These are phyloP conservation scores for Hemicrepidius hirtus DNA, from an alignment of 2,888 invertebrate genomes.

Conservation along the genomic window DNA sequence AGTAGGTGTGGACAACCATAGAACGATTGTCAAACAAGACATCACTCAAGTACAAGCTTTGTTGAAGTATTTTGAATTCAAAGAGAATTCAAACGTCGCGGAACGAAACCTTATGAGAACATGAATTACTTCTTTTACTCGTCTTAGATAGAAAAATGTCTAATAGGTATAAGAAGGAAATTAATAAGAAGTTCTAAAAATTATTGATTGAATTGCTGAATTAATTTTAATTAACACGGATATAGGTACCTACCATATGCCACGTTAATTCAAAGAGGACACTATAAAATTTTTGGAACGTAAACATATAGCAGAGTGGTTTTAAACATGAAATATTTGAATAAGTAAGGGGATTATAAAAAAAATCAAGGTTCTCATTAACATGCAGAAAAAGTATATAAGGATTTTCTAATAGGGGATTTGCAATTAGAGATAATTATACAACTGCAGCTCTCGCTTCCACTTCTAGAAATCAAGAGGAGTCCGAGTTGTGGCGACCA, in stretches of 20 bases:
- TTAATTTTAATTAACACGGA: no score
- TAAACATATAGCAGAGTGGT: no score
- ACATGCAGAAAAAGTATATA: constrained; percentile 32
- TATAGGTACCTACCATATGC: no score
- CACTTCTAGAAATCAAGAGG: constrained; percentile 55
- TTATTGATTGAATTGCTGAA: no score
- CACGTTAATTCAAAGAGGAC: no score
- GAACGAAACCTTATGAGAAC: constrained; percentile 21
- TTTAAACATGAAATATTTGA: no score
- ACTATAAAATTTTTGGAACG: no score
- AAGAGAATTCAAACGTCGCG: constrained; percentile 31
- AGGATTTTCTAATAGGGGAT: constrained; percentile 58
- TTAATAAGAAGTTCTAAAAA: no score
- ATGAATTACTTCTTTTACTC: neutral
- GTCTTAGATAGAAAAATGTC: no score
- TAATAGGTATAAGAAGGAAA: no score
- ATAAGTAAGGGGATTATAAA: neutral
- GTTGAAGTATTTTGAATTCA: constrained; percentile 40
- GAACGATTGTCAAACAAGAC: constrained; percentile 70
- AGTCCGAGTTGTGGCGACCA: constrained; percentile 64
- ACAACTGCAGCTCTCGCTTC: constrained; percentile 64
- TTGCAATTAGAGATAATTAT: constrained; percentile 71
- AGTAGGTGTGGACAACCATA: constrained; percentile 68
- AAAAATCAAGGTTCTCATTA: constrained; percentile 35
- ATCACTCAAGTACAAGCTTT: constrained; percentile 62